A percentile compares a stretch with the other conserved stretches of the same genome.
These are phyloP conservation scores for Notamacropus eugenii DNA, from an alignment of 2,797 vertebrate genomes.

Conservation along the genomic window DNA sequence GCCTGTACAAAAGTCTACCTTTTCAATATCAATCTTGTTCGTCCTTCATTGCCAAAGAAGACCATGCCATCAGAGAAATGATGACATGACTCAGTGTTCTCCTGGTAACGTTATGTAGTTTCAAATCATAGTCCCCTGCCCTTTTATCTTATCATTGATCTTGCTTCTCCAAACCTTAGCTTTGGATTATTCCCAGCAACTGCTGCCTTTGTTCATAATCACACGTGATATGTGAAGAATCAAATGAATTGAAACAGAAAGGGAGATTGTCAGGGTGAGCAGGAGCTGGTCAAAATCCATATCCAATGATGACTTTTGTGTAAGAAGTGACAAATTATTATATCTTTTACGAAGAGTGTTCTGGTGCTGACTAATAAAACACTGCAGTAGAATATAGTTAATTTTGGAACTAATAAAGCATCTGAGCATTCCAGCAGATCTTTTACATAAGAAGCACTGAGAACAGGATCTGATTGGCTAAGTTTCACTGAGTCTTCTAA, in stretches of 20 bases:
- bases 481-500: slow-evolving; percentile 69
- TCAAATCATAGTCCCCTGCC: neutral
- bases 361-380: slow-evolving; percentile 20
- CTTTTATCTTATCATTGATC: neutral
- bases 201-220: neutral
- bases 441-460: slow-evolving; percentile 41
- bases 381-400: neutral
- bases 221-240: neutral
- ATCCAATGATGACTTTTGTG: neutral
- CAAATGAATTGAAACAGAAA: neutral
- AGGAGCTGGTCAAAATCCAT: neutral
- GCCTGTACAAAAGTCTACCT: slow-evolving; percentile 15
- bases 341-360: slow-evolving; percentile 24
- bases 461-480: slow-evolving; percentile 54
- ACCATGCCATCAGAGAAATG: too few relatives aligned
- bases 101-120: neutral
- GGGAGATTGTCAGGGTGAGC: neutral
- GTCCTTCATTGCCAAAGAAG: too few relatives aligned
- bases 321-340: neutral
- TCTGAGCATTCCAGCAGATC: slow-evolving; percentile 33
- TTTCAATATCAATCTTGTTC: neutral
- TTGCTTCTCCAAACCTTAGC: neutral
- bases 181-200: neutral
- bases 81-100: neutral
- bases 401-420: slow-evolving; percentile 60